Evolutionary conservation across 1,140 invertebrate species (phyloP).

Genomic region (Panulirus ornatus): DNA sequence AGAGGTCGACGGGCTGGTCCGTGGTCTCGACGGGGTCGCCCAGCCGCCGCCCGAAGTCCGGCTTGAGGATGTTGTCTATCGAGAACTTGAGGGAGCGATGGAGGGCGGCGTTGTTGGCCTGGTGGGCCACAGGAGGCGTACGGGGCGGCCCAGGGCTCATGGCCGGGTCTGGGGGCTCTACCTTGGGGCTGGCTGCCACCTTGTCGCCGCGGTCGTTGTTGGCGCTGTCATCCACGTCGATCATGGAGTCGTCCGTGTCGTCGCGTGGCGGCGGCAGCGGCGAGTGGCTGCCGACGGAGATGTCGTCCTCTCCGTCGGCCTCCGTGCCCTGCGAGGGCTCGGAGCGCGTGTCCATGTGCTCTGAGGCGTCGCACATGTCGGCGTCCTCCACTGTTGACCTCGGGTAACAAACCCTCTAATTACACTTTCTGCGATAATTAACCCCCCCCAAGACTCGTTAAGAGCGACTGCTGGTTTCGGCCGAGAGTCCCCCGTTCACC

Average conservation of each 20-base stretch:
- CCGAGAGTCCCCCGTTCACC: slow-evolving; percentile 2
- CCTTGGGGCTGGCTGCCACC: slow-evolving; percentile 62
- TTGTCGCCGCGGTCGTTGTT: slow-evolving; percentile 25
- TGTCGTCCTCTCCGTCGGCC: slow-evolving; percentile 62
- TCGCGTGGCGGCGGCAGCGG: slow-evolving; percentile 43
- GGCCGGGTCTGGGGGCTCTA: slow-evolving; percentile 71
- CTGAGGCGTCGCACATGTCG: slow-evolving; percentile 55
- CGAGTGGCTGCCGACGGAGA: slow-evolving; percentile 69
- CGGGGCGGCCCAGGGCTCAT: slow-evolving; percentile 65
- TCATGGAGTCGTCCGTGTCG: slow-evolving; percentile 58
- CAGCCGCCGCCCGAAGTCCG: slow-evolving; percentile 86
- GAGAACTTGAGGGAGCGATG: slow-evolving; percentile 86
- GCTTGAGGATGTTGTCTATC: slow-evolving; percentile 94
- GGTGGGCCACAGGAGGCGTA: slow-evolving; percentile 72
- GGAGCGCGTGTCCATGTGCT: slow-evolving; percentile 47
- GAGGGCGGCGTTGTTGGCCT: slow-evolving; percentile 64
- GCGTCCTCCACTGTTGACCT: neutral
- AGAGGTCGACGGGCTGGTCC: slow-evolving; percentile 75
- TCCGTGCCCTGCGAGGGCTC: slow-evolving; percentile 56
- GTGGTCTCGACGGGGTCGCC: slow-evolving; percentile 46
- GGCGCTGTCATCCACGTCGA: slow-evolving; percentile 54
- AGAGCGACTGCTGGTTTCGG: neutral
- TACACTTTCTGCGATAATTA: slow-evolving; percentile 25
- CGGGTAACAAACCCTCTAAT: slow-evolving; percentile 8
- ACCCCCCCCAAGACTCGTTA: slow-evolving; percentile 27